Evolutionary conservation across 2,113 vertebrate genomes (phyloP).

Genomic region (Pachypanchax playfairii): DNA sequence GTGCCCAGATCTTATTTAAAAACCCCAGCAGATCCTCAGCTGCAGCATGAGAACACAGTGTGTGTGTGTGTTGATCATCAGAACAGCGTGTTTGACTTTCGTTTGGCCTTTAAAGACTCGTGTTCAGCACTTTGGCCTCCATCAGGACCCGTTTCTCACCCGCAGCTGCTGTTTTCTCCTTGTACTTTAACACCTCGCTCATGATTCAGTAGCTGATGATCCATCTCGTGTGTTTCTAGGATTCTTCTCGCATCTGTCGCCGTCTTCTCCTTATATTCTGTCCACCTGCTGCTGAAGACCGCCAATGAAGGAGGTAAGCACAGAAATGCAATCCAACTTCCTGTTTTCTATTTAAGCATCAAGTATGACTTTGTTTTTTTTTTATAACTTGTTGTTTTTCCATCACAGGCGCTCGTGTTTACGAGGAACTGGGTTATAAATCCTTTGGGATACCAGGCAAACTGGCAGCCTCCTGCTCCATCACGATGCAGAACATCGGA

Average conservation of each 20-base stretch:
- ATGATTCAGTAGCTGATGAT: slow-evolving; percentile 1
- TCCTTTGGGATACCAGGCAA: slow-evolving; percentile 94
- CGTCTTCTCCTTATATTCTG: slow-evolving; percentile 94
- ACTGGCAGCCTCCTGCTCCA: slow-evolving; percentile 90
- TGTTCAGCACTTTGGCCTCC: slow-evolving; percentile 2
- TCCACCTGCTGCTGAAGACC: slow-evolving; percentile 96
- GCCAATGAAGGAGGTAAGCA: slow-evolving; percentile 96
- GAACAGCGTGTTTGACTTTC: slow-evolving; percentile 17
- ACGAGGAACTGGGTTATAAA: slow-evolving; percentile 94
- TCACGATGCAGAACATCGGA: slow-evolving; percentile 98
- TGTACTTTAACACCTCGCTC: background rate
- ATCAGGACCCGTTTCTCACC: background rate
- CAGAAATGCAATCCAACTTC: no score
- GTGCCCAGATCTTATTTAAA: no score
- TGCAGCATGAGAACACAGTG: no score
- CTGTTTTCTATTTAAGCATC: background rate
- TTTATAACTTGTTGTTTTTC: no score
- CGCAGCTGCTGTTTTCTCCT: background rate
- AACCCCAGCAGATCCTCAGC: no score
- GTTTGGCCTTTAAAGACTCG: slow-evolving; percentile 2
- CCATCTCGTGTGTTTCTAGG: slow-evolving; percentile 69
- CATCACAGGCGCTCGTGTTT: slow-evolving; percentile 87
- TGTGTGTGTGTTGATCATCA: slow-evolving; percentile 25
- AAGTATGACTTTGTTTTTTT: background rate
- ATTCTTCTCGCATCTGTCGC: slow-evolving; percentile 90